Conservation (phyloP, 2,888 invertebrate genomes). For the Ellobium chinense region DNA sequence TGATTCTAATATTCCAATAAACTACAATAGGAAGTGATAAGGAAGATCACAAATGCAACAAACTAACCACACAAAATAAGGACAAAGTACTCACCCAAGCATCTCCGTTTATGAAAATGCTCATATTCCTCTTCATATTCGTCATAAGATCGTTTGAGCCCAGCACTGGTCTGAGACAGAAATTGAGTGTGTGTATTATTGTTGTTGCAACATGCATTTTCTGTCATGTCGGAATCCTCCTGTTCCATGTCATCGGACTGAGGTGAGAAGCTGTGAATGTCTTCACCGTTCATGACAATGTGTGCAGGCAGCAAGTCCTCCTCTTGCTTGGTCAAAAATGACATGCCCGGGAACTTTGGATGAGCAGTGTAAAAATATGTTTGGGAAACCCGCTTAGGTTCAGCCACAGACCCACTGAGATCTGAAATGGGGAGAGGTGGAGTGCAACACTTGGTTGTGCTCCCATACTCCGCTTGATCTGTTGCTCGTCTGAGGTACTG, state of each 20-base stretch:
- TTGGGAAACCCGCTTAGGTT: background rate
- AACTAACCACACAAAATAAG: too few species aligned
- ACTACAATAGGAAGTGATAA: too few species aligned
- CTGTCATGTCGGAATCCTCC: background rate
- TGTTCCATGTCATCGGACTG: slow-evolving; percentile 32
- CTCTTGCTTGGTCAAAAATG: background rate
- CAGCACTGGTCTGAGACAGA: background rate
- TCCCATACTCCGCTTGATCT: background rate
- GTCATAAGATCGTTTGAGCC: slow-evolving; percentile 51
- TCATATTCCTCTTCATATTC: slow-evolving; percentile 32
- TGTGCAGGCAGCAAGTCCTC: background rate
- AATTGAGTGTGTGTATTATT: background rate
- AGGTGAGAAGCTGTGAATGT: slow-evolving; percentile 25
- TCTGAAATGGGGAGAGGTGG: background rate
- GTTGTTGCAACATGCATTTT: background rate
- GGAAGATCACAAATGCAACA: too few species aligned
- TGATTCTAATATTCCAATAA: too few species aligned
- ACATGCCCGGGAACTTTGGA: background rate
- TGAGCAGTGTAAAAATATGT: too few species aligned
- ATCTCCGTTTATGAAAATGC: slow-evolving; percentile 39
- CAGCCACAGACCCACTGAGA: background rate
- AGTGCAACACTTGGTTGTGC: background rate
- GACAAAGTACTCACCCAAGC: slow-evolving; percentile 40
- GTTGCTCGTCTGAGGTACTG: slow-evolving; percentile 25
- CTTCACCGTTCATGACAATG: slow-evolving; percentile 52